These are phyloP conservation scores for Molossus molossus DNA, from an alignment of 2,797 vertebrate species.

Conservation along the genomic window DNA sequence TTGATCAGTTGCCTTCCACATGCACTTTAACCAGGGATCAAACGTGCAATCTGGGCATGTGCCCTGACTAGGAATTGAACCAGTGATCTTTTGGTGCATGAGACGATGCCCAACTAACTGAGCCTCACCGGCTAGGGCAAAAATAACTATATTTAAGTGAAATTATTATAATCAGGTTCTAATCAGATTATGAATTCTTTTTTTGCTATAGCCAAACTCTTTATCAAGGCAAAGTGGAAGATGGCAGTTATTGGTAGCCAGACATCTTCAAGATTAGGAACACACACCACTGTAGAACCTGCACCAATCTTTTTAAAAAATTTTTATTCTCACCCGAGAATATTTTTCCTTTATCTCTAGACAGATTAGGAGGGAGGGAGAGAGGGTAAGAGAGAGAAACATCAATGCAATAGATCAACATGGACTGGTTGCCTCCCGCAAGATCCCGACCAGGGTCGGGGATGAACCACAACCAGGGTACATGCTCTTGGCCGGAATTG, in stretches of 20 bases:
- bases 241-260: slow-evolving; percentile 55
- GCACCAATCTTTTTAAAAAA: too few relatives aligned
- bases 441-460: too few relatives aligned
- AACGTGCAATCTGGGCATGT: background rate
- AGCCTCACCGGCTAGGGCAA: background rate
- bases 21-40: background rate
- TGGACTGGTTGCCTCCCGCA: too few relatives aligned
- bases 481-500: too few relatives aligned
- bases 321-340: too few relatives aligned
- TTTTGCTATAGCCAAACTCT: slow-evolving; percentile 62
- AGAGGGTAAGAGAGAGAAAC: too few relatives aligned
- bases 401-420: too few relatives aligned
- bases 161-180: slow-evolving; percentile 76
- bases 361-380: too few relatives aligned
- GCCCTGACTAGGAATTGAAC: background rate
- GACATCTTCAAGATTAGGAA: background rate
- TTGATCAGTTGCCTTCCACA: background rate
- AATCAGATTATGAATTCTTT: slow-evolving; percentile 63
- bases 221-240: slow-evolving; percentile 66
- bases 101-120: background rate
- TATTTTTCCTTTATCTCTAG: too few relatives aligned
- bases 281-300: background rate
- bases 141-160: slow-evolving; percentile 73
- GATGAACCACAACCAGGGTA: too few relatives aligned
- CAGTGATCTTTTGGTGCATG: background rate